Base-by-base conservation (phyloP, 2,797 vertebrate species). In the Furcifer pardalis region DNA sequence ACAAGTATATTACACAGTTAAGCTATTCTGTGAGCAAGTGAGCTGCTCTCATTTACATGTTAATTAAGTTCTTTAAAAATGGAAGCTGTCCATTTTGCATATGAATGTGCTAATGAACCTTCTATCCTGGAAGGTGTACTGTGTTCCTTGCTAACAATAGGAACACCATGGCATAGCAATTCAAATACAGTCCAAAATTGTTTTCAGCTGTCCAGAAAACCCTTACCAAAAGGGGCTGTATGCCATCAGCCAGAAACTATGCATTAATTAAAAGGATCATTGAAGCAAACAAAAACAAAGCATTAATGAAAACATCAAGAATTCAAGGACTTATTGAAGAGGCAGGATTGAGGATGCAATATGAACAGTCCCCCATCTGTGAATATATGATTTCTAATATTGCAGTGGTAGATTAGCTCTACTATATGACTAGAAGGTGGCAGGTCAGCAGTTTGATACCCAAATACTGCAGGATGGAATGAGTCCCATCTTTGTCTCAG, bases 41-140 rank as follows among this genome's bases (percentile, higher is more conserved):
- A 82, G 44, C 32, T 46, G 21, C 2, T 1, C 74, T 81, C 30
- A 65, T 91, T 90, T 83, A 40, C 71, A 75, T 81, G 40, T 75
- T 84, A 84, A 83, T 75, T 83, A 87, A 68, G 40, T 1, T 44
- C 42, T 32, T 79, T 78, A 56, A 13, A 74, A 84, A 89, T 69
- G 52, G 32, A 80, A 75, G 56, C 37, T 88, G 56, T 80, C 49
- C 1, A 7, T 87, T 91, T 91, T 87, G 42, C 10, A 65, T 86
- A 44, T 72, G 77, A 89, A 87, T 90, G 79, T 56, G 25, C 7
- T 69, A 88, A 83, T 25, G 1, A 82, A 79, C 68, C 3, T 60
- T 42, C 83, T 4, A 17, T 86, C 5, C 69, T 1, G 35, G 56
- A 56, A 85, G 7, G 71, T 87, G 72, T 40, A 79, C 40, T 17